Base-by-base conservation (phyloP, 2,888 invertebrate genomes). In the Metellina segmentata region DNA sequence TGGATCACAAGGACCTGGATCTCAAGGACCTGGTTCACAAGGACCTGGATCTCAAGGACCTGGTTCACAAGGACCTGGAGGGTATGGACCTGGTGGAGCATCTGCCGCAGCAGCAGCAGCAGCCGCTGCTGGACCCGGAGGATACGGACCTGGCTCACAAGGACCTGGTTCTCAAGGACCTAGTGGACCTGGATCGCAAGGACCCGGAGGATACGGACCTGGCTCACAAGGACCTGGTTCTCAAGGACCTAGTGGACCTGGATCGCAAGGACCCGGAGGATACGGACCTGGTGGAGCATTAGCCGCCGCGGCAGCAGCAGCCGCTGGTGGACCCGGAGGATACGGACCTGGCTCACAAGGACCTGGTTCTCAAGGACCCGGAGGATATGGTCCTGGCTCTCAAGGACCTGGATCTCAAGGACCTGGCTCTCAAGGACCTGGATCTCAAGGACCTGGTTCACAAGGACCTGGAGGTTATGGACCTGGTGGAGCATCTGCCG, bases 351-450 rank as follows among this genome's bases (percentile, higher is more conserved):
- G 19, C 51, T n/a, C 19, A 8, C n/a, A 34, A 79, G 78, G 78
- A 78, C 78, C 52, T 5, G 52, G 78, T 16, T 49, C 78, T 4
- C 9, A n/a, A 48, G 78, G 78, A 52, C n/a, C n/a, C n/a, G n/a
- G n/a, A n/a, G n/a, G n/a, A n/a, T n/a, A n/a, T n/a, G n/a, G n/a
- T n/a, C 52, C 78, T 8, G 52, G 78, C 16, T n/a, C 52, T 6
- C 78, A 79, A 52, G 78, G 51, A 49, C 52, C 78, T 16, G 16
- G 78, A 9, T n/a, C n/a, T n/a, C n/a, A n/a, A n/a, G n/a, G n/a
- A n/a, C n/a, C n/a, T n/a, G n/a, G n/a, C n/a, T n/a, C n/a, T n/a
- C n/a, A n/a, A n/a, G 78, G 52, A 48, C 52, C 78, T 11, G 78
- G 78, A 51, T 49, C 78, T n/a, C n/a, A n/a, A n/a, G n/a, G n/a